Evolutionary conservation across 2,113 vertebrate species (phyloP).

Genomic region (Archilochus colubris): DNA sequence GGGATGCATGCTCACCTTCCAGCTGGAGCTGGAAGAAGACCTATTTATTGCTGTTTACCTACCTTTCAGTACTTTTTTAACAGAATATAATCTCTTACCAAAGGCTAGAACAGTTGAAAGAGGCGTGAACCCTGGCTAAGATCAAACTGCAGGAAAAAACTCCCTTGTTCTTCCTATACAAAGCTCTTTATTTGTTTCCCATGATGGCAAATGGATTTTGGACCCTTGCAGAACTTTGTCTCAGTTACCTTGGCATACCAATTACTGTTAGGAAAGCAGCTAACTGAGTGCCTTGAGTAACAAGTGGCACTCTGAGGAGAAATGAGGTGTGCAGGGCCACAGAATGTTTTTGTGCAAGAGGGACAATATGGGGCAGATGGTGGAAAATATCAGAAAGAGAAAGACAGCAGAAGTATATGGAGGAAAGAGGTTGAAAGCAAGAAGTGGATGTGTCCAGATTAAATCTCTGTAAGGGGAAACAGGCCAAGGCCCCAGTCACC

Average conservation of each 20-base stretch:
- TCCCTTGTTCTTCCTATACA: background rate
- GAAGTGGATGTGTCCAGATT: background rate
- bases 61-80: background rate
- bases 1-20: background rate
- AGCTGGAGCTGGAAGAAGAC: background rate
- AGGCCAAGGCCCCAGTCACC: background rate
- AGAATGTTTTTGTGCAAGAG: background rate
- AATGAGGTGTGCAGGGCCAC: background rate
- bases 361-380: background rate
- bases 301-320: background rate
- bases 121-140: accelerated
- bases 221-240: background rate
- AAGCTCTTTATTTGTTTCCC: background rate
- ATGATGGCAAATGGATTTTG: background rate
- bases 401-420: background rate
- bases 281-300: background rate
- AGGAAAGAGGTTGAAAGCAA: background rate
- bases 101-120: background rate
- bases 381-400: background rate
- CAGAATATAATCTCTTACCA: background rate
- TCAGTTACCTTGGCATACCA: background rate
- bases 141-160: background rate
- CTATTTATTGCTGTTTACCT: background rate
- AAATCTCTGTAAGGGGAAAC: background rate
- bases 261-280: background rate